These are phyloP conservation scores for Uropsilus gracilis DNA, from an alignment of 2,113 vertebrate species.

Conservation along the genomic window DNA sequence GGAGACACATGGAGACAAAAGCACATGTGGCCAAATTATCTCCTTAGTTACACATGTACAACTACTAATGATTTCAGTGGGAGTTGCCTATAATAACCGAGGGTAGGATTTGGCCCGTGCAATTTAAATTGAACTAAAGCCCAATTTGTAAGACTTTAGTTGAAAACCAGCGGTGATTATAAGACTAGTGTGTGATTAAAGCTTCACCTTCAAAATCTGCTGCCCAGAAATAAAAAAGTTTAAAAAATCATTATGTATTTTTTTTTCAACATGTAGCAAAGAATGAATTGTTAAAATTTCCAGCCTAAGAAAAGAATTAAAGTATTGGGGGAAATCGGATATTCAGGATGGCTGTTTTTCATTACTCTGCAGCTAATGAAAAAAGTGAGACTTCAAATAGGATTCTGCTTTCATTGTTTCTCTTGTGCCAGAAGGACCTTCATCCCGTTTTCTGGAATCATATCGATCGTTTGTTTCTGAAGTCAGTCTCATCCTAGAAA, in stretches of 20 bases:
- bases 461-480: slow-evolving; percentile 40
- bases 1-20: slow-evolving; percentile 61
- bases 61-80: slow-evolving; percentile 81
- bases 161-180: slow-evolving; percentile 79
- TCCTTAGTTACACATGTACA: slow-evolving; percentile 74
- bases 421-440: slow-evolving; percentile 60
- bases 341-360: slow-evolving; percentile 76
- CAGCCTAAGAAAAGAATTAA: slow-evolving; percentile 81
- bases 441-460: slow-evolving; percentile 50
- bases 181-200: slow-evolving; percentile 80
- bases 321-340: slow-evolving; percentile 80
- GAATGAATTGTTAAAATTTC: slow-evolving; percentile 77
- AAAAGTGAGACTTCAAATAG: slow-evolving; percentile 79
- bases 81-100: slow-evolving; percentile 69
- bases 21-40: slow-evolving; percentile 72
- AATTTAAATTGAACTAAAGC: slow-evolving; percentile 76
- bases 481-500: slow-evolving; percentile 31
- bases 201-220: slow-evolving; percentile 79
- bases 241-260: slow-evolving; percentile 79
- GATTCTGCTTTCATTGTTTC: slow-evolving; percentile 76
- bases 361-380: slow-evolving; percentile 78
- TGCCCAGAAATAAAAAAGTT: slow-evolving; percentile 70
- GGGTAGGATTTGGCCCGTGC: slow-evolving; percentile 73
- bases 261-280: slow-evolving; percentile 67
- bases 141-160: slow-evolving; percentile 80